Evolutionary conservation across 2,797 vertebrate genomes (phyloP).

Genomic region (Anguilla marmorata): DNA sequence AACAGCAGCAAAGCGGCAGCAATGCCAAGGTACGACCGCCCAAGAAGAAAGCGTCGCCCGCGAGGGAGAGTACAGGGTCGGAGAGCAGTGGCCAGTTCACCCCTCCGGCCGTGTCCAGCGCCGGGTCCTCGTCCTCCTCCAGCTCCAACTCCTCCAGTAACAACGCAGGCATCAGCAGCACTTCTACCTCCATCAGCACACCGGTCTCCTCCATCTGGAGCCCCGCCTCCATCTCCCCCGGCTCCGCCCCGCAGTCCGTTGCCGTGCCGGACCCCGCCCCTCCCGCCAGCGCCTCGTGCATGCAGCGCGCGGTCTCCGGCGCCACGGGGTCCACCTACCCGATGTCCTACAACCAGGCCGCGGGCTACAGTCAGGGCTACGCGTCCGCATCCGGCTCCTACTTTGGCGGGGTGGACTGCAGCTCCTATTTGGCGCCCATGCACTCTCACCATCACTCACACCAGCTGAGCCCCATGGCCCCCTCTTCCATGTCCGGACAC

Average conservation of each 20-base stretch:
- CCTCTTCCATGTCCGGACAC: slow-evolving; percentile 86
- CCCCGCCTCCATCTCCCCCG: slow-evolving; percentile 90
- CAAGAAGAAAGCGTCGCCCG: slow-evolving; percentile 94
- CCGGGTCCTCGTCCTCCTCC: slow-evolving; percentile 79
- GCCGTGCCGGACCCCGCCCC: slow-evolving; percentile 82
- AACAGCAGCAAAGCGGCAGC: slow-evolving; percentile 86
- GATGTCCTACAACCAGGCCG: slow-evolving; percentile 91
- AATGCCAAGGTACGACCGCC: slow-evolving; percentile 86
- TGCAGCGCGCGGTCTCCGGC: slow-evolving; percentile 88
- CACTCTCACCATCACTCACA: slow-evolving; percentile 92
- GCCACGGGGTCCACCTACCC: slow-evolving; percentile 82
- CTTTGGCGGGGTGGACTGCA: slow-evolving; percentile 93
- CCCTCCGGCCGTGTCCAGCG: slow-evolving; percentile 88
- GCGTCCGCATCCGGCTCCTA: slow-evolving; percentile 89
- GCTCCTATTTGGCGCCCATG: slow-evolving; percentile 94
- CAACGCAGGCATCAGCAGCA: slow-evolving; percentile 67
- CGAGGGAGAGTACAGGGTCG: slow-evolving; percentile 91
- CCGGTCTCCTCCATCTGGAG: slow-evolving; percentile 96
- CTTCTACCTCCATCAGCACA: slow-evolving; percentile 77
- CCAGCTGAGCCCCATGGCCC: slow-evolving; percentile 92
- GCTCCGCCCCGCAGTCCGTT: slow-evolving; percentile 75
- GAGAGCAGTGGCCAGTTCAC: slow-evolving; percentile 98
- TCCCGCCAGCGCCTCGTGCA: slow-evolving; percentile 82
- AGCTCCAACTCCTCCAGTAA: slow-evolving; percentile 60
- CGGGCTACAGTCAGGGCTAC: slow-evolving; percentile 90